Conservation (phyloP, 2,888 invertebrate species). For the Oasisia sp. region DNA sequence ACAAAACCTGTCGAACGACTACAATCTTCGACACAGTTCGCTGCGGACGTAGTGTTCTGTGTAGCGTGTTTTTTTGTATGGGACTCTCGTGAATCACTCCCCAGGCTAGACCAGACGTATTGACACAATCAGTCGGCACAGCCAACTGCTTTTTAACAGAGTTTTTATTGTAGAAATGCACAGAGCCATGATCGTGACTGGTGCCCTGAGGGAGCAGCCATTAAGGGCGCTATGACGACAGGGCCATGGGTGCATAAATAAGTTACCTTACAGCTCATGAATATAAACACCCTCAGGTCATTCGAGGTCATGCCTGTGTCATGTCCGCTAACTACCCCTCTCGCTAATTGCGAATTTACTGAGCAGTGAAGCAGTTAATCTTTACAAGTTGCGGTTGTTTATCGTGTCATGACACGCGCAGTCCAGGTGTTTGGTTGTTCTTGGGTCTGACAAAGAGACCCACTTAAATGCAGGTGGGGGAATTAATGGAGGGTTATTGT, state of each 20-base stretch:
- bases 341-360: neutral
- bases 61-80: neutral
- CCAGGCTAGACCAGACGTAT: neutral
- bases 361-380: neutral
- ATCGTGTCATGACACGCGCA: neutral
- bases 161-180: neutral
- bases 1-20: neutral
- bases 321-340: neutral
- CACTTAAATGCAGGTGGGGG: neutral
- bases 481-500: neutral
- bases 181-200: neutral
- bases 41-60: neutral
- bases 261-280: constrained; percentile 8
- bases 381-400: neutral
- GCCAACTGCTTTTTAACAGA: neutral
- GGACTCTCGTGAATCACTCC: neutral
- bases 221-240: neutral
- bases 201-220: neutral
- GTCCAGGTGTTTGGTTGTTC: neutral
- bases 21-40: neutral
- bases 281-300: constrained; percentile 6
- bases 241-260: neutral
- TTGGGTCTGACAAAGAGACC: neutral
- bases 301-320: neutral
- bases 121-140: neutral